phyloP scores from a whole-genome alignment of 2,888 invertebrate species.

The Pollenia griseotomentosa region DNA sequence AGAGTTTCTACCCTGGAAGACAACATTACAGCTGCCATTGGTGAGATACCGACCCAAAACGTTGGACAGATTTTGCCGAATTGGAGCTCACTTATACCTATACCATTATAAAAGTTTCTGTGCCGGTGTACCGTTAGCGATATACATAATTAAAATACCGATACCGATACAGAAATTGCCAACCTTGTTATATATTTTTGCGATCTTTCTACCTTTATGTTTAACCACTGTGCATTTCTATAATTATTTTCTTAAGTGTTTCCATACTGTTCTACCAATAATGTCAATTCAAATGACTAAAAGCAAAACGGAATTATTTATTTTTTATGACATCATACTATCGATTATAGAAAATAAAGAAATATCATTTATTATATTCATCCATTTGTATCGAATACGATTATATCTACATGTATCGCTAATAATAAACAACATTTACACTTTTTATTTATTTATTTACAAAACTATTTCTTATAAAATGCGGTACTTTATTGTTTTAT shows the following conservation, averaged over 20 bases:
- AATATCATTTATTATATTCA: constrained; percentile 27
- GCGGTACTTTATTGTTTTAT: background rate
- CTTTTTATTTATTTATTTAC: constrained; percentile 18
- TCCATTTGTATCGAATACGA: background rate
- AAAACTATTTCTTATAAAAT: constrained; percentile 11
- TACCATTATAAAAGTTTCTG: too few relatives aligned
- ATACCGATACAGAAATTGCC: too few relatives aligned
- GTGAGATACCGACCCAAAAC: too few relatives aligned
- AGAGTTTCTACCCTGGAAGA: too few relatives aligned
- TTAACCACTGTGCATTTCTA: background rate
- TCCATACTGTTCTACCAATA: background rate
- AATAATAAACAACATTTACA: constrained; percentile 42
- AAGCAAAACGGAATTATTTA: constrained; percentile 22
- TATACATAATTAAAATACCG: too few relatives aligned
- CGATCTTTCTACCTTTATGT: background rate
- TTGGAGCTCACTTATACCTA: too few relatives aligned
- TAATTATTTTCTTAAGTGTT: background rate
- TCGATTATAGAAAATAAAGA: constrained; percentile 41
- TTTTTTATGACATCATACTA: constrained; percentile 61
- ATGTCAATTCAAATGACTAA: background rate
- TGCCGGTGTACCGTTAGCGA: too few relatives aligned
- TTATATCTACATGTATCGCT: background rate
- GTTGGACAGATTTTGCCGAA: too few relatives aligned
- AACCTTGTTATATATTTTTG: too few relatives aligned
- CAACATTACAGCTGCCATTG: too few relatives aligned